Conservation (phyloP, 2,888 invertebrate species). For the Brachyptera putata region DNA sequence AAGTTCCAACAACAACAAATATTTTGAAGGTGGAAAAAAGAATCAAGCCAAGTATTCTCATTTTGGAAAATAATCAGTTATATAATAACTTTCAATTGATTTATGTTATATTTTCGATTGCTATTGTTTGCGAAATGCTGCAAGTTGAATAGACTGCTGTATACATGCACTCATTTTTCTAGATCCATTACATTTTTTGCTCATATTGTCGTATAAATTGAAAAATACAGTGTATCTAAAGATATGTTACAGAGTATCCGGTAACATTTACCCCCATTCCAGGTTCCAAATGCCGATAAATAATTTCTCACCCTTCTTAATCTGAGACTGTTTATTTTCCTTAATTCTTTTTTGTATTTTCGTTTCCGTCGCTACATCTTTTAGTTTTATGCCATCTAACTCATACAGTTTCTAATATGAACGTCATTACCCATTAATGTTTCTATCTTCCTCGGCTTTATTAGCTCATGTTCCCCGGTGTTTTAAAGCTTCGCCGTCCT, state of each 20-base stretch:
- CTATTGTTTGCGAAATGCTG: no score
- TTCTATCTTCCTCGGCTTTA: not conserved
- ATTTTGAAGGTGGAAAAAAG: no score
- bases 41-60: no score
- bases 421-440: not conserved
- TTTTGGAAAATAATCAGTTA: no score
- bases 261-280: not conserved
- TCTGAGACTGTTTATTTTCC: not conserved
- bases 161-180: no score
- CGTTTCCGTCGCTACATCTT: no score
- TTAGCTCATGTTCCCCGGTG: not conserved
- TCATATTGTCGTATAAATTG: not conserved
- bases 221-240: not conserved
- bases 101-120: no score
- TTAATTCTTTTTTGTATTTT: not conserved
- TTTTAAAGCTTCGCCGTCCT: not conserved
- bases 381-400: not conserved
- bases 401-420: not conserved
- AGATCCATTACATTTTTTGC: no score
- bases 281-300: not conserved
- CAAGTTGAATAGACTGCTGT: no score
- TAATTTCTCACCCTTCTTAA: not conserved
- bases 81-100: no score
- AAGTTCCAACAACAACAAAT: no score
- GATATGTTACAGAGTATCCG: no score